Base-by-base conservation (phyloP, 2,888 invertebrate genomes). In the Campoplex capitator region DNA sequence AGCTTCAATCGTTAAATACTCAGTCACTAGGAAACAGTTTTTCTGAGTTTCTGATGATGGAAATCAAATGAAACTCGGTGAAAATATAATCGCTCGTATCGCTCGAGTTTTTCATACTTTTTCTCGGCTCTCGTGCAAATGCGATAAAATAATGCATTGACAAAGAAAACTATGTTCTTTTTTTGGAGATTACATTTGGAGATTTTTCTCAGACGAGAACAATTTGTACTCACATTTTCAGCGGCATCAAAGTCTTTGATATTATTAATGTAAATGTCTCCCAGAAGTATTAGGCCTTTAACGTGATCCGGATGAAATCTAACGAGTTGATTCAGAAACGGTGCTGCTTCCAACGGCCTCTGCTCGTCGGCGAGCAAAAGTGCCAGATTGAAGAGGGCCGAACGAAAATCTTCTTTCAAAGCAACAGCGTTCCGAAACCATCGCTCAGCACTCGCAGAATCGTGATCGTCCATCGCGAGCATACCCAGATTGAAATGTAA, bases 401-500 rank as follows among this genome's bases (percentile, higher is more conserved):
- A 98, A 75, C 98, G 96, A 94, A 99, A 99, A 95, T 98, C 97
- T 2, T 97, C 97, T 92, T 98, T 98, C 18, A 98, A 95, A 91
- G 97, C 97, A 0, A 98, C 97, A 0, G 99, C 98, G 84, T 97
- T 97, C 78, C 98, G 96, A 95, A 99, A 99, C 97, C 98, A 98
- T 81, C 97, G 96, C 94, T 99, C 98, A 0, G 99, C 99, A 91
- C 97, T 97, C 54, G 96, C 97, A 65, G 97, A 97, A 93, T 98
- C 97, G 67, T 97, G 97, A 92, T 98, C 98, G 94, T 99, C 99
- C 98, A 99, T 99, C 65, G 98, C 97, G 68, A 99, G 95, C 99
- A 99, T 99, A 89, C 98, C 99, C 80, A 99, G 95, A 95, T 99
- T 99, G 95, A 99, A 99, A 94, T 98, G 98, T 7, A 99, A 97